Base-by-base conservation (phyloP, 1,140 invertebrate genomes). In the Drosophila eugracilis region DNA sequence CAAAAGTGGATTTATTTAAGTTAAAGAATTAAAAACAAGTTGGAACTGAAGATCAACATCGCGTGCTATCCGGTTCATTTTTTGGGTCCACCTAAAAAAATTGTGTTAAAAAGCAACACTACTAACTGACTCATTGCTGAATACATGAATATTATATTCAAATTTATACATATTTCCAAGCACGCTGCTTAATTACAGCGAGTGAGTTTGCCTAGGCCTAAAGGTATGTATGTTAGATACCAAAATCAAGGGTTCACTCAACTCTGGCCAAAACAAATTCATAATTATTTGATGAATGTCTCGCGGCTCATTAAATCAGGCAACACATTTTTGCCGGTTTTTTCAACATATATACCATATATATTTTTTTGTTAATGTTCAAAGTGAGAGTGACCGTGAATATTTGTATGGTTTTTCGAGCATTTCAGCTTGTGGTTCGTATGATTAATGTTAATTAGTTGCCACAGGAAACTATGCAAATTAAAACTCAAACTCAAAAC, bases 371-470 rank as follows among this genome's bases (percentile, higher is more conserved):
- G 26, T 7, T 12, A 32, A 34, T 42, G 36, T 34, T 44, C 14
- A n/a, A 44, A 88, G 83, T 88, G 83, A 86, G 81, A 86, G 81
- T 86, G 81, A 81, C 83, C 78, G 50, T 88, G 78, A 88, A 80
- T 69, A 28, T 53, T 57, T 47, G 19, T 55, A 39, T 52, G 50
- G 9, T 52, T 72, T 72, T 44, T 70, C 48, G 21, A 19, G 19
- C 62, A 53, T 54, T 78, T 74, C 57, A 52, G 39, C 52, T 75
- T 84, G 50, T 74, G 79, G 70, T 53, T 30, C 22, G 54, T 67
- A 86, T 83, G 69, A 81, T 88, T 88, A 62, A 78, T 88, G 69
- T 75, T 88, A 88, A 86, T 77, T 66, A 65, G 54, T 58, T 57
- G 66, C 41, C 48, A 58, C 12, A 53, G 50, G 47, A 67, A 69